phyloP scores from a whole-genome alignment of 2,113 vertebrate species.

The Nesoenas mayeri region DNA sequence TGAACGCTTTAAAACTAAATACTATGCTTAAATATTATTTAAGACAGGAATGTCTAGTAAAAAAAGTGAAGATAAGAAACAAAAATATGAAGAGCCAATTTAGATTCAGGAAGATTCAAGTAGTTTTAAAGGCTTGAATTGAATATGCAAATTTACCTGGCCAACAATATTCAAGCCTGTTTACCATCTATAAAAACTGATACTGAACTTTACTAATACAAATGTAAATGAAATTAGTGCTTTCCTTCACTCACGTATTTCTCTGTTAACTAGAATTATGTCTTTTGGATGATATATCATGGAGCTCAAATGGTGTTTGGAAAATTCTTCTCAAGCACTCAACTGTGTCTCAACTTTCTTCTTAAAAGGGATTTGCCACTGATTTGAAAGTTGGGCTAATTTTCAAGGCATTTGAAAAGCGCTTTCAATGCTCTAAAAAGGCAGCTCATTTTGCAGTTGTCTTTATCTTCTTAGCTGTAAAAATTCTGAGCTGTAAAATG shows the following conservation, averaged over 20 bases:
- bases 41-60: not conserved
- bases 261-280: not conserved
- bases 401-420: not conserved
- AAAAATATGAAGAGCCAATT: not conserved
- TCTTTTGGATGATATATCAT: not conserved
- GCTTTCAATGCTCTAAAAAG: not conserved
- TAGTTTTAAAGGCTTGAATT: not conserved
- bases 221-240: not conserved
- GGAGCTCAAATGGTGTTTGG: not conserved
- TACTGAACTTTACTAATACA: not conserved
- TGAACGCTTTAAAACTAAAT: not conserved
- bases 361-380: not conserved
- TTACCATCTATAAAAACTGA: not conserved
- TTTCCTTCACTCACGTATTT: not conserved
- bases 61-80: not conserved
- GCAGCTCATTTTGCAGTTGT: not conserved
- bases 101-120: not conserved
- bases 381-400: not conserved
- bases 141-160: not conserved
- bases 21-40: not conserved
- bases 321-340: not conserved
- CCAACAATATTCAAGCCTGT: not conserved
- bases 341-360: not conserved
- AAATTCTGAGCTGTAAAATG: not conserved
- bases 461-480: not conserved